A percentile compares a stretch with the other conserved stretches of the same genome.
These are phyloP conservation scores for Thaumatotibia leucotreta DNA, from an alignment of 1,140 invertebrate genomes.

Conservation along the genomic window DNA sequence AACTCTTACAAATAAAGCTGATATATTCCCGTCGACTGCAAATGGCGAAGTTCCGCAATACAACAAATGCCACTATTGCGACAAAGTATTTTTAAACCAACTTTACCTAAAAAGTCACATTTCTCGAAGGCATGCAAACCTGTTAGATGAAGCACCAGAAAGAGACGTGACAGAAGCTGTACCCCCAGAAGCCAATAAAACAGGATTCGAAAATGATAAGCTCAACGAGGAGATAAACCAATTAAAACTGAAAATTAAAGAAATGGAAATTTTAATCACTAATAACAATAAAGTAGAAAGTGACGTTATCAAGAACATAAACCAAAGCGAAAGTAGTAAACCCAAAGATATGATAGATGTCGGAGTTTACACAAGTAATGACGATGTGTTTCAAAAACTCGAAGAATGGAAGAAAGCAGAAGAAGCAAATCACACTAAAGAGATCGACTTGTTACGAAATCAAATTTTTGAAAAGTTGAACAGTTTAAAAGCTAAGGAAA, in stretches of 20 bases:
- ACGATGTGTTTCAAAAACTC: constrained; percentile 55
- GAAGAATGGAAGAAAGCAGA: constrained; percentile 68
- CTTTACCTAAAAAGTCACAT: constrained; percentile 77
- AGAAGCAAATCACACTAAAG: constrained; percentile 64
- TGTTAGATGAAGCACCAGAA: constrained; percentile 41
- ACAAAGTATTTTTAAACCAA: constrained; percentile 78
- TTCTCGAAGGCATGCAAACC: constrained; percentile 66
- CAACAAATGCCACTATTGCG: constrained; percentile 76
- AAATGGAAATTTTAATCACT: constrained; percentile 49
- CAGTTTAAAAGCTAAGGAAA: constrained; percentile 49
- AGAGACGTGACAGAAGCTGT: constrained; percentile 34
- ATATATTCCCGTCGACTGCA: constrained; percentile 43
- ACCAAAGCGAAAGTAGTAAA: constrained; percentile 4
- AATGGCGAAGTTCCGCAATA: constrained; percentile 47
- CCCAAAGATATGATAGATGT: constrained; percentile 47
- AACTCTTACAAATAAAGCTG: constrained; percentile 53
- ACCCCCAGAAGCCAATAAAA: constrained; percentile 14
- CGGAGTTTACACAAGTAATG: constrained; percentile 51
- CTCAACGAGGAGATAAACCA: constrained; percentile 73
- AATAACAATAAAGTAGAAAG: constrained; percentile 23
- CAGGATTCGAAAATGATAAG: constrained; percentile 35
- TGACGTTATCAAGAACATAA: constrained; percentile 14
- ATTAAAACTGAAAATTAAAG: constrained; percentile 60
- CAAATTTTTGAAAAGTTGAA: constrained; percentile 58
- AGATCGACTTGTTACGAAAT: constrained; percentile 58